Conservation (phyloP, 2,797 vertebrate genomes). For the Acridotheres tristis region DNA sequence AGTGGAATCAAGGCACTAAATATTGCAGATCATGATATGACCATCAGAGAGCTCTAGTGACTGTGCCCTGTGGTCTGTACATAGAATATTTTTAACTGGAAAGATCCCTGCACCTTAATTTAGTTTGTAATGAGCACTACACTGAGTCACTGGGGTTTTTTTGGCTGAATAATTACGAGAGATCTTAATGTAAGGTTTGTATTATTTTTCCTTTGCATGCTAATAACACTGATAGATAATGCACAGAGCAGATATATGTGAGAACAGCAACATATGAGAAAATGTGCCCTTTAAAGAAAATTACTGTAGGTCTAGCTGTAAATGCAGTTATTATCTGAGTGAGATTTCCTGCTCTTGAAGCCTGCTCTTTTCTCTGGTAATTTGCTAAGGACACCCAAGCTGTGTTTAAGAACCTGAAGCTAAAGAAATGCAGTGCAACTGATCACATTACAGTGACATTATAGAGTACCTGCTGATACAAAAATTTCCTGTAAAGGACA, state of each 20-base stretch:
- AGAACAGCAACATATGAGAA: neutral
- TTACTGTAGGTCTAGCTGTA: neutral
- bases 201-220: neutral
- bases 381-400: neutral
- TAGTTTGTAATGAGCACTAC: neutral
- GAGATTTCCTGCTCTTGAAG: neutral
- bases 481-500: neutral
- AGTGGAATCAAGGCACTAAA: neutral
- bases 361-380: neutral
- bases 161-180: neutral
- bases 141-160: neutral
- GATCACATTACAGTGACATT: neutral
- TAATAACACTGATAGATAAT: neutral
- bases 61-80: neutral
- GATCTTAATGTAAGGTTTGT: neutral
- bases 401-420: neutral
- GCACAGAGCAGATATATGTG: neutral
- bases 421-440: neutral
- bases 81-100: neutral
- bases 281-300: neutral
- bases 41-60: neutral
- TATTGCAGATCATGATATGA: neutral
- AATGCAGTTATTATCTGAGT: neutral
- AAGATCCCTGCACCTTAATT: neutral
- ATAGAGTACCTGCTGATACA: neutral